phyloP scores from a whole-genome alignment of 2,797 vertebrate genomes.

The Okamejei kenojei region DNA sequence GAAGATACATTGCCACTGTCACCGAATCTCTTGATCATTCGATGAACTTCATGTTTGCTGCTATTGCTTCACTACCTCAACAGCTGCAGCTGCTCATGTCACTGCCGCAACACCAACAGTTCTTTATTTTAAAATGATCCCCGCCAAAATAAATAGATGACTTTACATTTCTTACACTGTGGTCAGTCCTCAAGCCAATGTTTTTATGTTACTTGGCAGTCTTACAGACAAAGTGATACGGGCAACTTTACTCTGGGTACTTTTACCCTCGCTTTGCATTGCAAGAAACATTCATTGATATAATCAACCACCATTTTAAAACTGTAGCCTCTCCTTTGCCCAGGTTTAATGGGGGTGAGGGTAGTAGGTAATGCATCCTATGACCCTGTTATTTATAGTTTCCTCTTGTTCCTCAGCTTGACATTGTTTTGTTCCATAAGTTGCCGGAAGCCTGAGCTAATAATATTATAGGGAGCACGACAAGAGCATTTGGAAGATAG shows the following conservation, averaged over 20 bases:
- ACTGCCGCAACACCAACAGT: not conserved
- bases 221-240: not conserved
- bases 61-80: slow-evolving; percentile 6
- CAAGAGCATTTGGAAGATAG: not conserved
- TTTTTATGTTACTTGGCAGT: slow-evolving; percentile 23
- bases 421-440: not conserved
- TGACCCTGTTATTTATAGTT: not conserved
- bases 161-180: slow-evolving; percentile 32
- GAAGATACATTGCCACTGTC: not conserved
- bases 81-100: slow-evolving; percentile 7
- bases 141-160: slow-evolving; percentile 30
- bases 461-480: not conserved
- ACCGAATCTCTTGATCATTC: slow-evolving; percentile 14
- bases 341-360: not conserved
- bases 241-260: not conserved
- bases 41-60: not conserved
- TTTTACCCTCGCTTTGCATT: slow-evolving; percentile 7
- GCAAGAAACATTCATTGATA: not conserved
- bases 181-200: slow-evolving; percentile 10
- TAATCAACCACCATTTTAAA: not conserved
- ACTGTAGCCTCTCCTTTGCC: not conserved
- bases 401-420: not conserved
- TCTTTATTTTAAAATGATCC: slow-evolving; percentile 25
- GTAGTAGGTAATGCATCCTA: not conserved
- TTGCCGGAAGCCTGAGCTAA: too few relatives aligned